Percentiles rank a stretch among this genome's conserved stretches.
Evolutionary conservation across 92 coral and sea anemone species (phyloP).

Genomic region (Zoanthus sansibaricus): DNA sequence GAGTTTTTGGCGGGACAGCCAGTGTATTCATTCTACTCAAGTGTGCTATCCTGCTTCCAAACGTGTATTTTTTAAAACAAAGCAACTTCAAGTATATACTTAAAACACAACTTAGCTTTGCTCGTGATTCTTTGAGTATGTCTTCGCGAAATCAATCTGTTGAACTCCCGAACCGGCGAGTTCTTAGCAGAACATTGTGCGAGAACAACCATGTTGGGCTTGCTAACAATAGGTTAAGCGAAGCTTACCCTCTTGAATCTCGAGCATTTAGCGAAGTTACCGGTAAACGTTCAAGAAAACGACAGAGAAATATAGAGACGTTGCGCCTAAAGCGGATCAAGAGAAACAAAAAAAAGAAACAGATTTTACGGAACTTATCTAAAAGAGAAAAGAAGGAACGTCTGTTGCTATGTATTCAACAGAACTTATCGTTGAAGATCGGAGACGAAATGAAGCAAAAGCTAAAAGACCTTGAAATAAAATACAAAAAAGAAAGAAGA

Average conservation of each 20-base stretch:
- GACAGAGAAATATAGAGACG: too few relatives aligned
- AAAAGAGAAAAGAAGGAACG: slow-evolving; percentile 8
- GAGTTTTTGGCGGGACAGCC: background rate
- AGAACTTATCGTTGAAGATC: background rate
- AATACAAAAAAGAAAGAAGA: slow-evolving; percentile 3
- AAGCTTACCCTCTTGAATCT: too few relatives aligned
- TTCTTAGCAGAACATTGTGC: too few relatives aligned
- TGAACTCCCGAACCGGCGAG: too few relatives aligned
- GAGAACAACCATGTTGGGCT: too few relatives aligned
- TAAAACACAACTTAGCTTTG: background rate
- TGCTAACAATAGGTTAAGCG: too few relatives aligned
- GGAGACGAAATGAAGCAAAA: slow-evolving; percentile 1
- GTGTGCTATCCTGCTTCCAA: background rate
- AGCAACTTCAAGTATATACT: background rate
- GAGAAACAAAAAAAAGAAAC: too few relatives aligned
- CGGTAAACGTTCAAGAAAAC: too few relatives aligned
- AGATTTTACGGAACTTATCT: background rate
- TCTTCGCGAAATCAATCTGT: too few relatives aligned
- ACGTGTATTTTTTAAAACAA: background rate
- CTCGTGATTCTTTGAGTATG: background rate
- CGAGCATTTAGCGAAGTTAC: too few relatives aligned
- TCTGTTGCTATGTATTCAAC: background rate
- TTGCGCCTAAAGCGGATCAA: too few relatives aligned
- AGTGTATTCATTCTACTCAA: background rate
- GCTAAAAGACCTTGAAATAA: background rate